phyloP scores from a whole-genome alignment of 2,113 vertebrate genomes.

The Sinocyclocheilus rhinocerous region DNA sequence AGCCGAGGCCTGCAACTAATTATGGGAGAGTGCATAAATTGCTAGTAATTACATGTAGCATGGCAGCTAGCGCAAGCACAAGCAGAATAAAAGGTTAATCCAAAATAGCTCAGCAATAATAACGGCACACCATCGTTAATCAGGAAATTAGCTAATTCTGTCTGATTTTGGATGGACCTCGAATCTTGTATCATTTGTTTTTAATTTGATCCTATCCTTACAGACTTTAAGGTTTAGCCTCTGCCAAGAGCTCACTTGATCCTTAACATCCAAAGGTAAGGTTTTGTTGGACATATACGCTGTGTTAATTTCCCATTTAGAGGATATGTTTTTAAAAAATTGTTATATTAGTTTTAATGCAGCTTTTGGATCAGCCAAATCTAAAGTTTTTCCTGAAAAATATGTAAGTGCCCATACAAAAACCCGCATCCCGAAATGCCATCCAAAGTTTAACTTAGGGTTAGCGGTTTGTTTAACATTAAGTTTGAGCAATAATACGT shows the following conservation, averaged over 20 bases:
- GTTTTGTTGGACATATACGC: background rate
- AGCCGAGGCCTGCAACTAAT: conserved; percentile 74
- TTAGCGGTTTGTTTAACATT: background rate
- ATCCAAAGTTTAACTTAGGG: background rate
- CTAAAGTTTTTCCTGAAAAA: background rate
- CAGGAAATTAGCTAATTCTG: background rate
- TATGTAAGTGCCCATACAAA: background rate
- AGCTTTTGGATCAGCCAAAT: background rate
- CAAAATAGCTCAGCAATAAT: too few relatives aligned
- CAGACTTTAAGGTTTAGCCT: conserved; percentile 4
- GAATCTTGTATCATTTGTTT: conserved; percentile 41
- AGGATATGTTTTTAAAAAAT: too few relatives aligned
- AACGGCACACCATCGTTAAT: background rate
- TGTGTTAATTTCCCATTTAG: background rate
- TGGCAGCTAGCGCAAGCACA: conserved; percentile 66
- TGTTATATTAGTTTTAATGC: background rate
- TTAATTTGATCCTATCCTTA: conserved; percentile 31
- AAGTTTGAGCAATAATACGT: background rate
- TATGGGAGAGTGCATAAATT: conserved; percentile 69
- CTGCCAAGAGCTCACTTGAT: background rate
- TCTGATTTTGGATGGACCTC: background rate
- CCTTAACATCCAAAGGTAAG: conserved; percentile 31
- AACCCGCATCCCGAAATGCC: background rate
- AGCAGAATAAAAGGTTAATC: conserved; percentile 35
- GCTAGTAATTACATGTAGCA: conserved; percentile 74